Percentiles rank a stretch among this genome's conserved stretches.
phyloP scores from a whole-genome alignment of 2,797 vertebrate species.

The Sebastes trivittatus region DNA sequence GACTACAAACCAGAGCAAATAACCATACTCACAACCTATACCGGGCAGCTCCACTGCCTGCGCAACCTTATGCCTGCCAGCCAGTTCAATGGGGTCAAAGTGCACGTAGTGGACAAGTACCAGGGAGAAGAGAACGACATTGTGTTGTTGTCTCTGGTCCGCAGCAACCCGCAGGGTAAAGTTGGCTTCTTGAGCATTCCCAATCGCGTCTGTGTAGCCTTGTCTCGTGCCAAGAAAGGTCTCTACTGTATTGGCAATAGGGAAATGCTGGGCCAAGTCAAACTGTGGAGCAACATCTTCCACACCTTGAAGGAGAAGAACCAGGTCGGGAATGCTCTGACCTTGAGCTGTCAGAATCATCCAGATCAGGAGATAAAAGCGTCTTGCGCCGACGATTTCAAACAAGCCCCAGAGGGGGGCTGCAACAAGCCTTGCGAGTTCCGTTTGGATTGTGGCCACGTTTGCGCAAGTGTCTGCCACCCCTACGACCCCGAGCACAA shows the following conservation, averaged over 20 bases:
- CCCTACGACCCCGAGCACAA: constrained; percentile 89
- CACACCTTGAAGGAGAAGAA: constrained; percentile 82
- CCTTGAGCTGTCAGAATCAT: constrained; percentile 93
- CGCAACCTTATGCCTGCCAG: constrained; percentile 86
- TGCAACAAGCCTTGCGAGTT: constrained; percentile 89
- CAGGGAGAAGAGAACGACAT: constrained; percentile 98
- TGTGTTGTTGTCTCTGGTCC: constrained; percentile 91
- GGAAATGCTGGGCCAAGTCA: constrained; percentile 85
- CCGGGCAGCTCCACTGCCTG: constrained; percentile 91
- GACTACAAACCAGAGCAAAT: constrained; percentile 92
- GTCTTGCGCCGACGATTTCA: constrained; percentile 84
- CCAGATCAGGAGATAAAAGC: constrained; percentile 81
- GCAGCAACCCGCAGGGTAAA: constrained; percentile 87
- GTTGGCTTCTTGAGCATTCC: constrained; percentile 92
- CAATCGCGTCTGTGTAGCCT: constrained; percentile 92
- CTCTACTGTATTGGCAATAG: constrained; percentile 92
- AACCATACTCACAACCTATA: constrained; percentile 96
- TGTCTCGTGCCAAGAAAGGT: constrained; percentile 95
- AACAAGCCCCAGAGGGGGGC: constrained; percentile 90
- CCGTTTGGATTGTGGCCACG: constrained; percentile 91
- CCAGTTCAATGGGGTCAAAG: constrained; percentile 88
- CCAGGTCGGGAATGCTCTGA: constrained; percentile 83
- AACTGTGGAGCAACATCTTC: constrained; percentile 91
- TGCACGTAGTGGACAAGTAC: constrained; percentile 96
- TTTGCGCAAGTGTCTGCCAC: constrained; percentile 90